Evolutionary conservation across 2,113 vertebrate species (phyloP), one percentile per base, ranked within the genome.

Genomic region (Bos indicus): DNA sequence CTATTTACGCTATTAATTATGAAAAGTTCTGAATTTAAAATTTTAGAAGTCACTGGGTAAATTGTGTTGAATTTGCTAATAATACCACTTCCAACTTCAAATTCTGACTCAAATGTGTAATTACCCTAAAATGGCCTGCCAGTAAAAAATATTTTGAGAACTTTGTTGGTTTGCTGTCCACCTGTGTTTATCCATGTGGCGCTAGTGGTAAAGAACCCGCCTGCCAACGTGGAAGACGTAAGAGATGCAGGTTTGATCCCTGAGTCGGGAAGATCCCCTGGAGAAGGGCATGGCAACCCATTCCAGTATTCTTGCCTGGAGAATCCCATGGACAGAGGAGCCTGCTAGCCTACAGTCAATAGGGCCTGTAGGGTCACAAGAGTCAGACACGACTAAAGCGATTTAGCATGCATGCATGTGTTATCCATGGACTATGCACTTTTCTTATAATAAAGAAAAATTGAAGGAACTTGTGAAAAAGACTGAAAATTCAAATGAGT

Each of bases 91-190:
- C 67, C 82, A 88, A 78, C 90, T 97, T 96, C 19, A 88, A 97
- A 95, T 57, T 96, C 87, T 88, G 62, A 93, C 88, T 33, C 91
- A 94, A 98, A 92, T 95, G 56, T 97, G 13, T 98, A 98, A 98
- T 97, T 98, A 96, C 77, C 57, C 64, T 25, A 93, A 96, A 80
- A 97, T 92, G 30, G 83, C 62, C 86, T 97, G 78, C 90, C 87
- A 97, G 77, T 81, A 28, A 97, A 97, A 96, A 86, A 81, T 56
- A 96, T 92, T 96, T 90, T 96, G 91, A 98, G 92, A 97, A 95
- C 13, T 81, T 48, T 95, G 88, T 91, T 96, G 91, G 96, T 90
- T 95, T 95, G 82, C 87, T 88, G 13, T 92, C 25, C 25, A 91
- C 74, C 23, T 95, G 90, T 92, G 89, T 94, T 97, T 97, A 97